phyloP scores from a whole-genome alignment of 2,113 vertebrate species.

The Nannobrachium achirus region DNA sequence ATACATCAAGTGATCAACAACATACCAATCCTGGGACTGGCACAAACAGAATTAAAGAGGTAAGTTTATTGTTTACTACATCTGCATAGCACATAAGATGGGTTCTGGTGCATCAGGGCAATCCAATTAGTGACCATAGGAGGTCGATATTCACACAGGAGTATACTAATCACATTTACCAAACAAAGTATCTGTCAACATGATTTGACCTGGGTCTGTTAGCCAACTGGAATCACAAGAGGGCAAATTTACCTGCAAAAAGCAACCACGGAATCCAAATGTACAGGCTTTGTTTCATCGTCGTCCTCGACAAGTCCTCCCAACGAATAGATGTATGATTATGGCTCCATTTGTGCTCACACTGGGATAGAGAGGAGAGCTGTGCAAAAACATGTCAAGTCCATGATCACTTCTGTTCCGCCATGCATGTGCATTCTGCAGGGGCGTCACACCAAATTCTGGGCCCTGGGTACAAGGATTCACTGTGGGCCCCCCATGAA shows the following conservation, averaged over 20 bases:
- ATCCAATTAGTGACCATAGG: no score
- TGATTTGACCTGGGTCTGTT: not conserved
- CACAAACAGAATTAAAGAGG: no score
- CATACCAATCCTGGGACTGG: no score
- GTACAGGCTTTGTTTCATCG: conserved; percentile 56
- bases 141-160: no score
- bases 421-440: conserved; percentile 26
- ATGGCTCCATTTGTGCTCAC: conserved; percentile 41
- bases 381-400: conserved; percentile 19
- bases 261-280: conserved; percentile 68
- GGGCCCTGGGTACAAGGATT: no score
- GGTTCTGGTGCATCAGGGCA: no score
- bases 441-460: no score
- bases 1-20: no score
- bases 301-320: conserved; percentile 46
- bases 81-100: no score
- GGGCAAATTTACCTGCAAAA: conserved; percentile 69
- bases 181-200: not conserved
- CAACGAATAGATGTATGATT: conserved; percentile 14
- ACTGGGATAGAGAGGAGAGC: conserved; percentile 14
- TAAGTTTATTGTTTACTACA: no score
- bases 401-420: conserved; percentile 55
- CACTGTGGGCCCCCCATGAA: no score
- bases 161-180: no score
- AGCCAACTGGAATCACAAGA: not conserved